These are phyloP conservation scores for Empidonax traillii DNA, from an alignment of 2,113 vertebrate species.

Conservation along the genomic window DNA sequence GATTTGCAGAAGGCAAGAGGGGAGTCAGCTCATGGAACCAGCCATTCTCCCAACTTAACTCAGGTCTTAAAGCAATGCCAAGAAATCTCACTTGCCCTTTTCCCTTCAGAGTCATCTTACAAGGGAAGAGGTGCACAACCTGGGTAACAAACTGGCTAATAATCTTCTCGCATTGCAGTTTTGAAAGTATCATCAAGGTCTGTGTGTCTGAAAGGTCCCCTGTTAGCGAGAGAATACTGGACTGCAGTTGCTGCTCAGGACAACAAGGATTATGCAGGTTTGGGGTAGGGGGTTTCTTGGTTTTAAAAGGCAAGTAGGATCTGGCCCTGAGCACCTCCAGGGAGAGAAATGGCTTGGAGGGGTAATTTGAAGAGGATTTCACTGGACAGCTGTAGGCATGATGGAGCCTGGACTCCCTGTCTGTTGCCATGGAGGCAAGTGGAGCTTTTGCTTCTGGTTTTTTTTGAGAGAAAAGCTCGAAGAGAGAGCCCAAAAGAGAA, in stretches of 20 bases:
- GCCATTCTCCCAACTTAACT: not conserved
- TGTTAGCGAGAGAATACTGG: fast-evolving
- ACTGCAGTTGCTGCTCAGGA: not conserved
- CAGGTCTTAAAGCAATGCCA: not conserved
- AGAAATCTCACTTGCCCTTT: not conserved
- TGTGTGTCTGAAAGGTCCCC: not conserved
- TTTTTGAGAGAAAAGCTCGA: not conserved
- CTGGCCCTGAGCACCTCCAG: not conserved
- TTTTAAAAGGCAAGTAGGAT: not conserved
- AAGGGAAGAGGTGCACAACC: not conserved
- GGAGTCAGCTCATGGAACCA: not conserved
- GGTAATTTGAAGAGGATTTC: not conserved
- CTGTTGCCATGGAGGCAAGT: not conserved
- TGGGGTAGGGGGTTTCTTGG: not conserved
- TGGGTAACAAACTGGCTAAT: not conserved
- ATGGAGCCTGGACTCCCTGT: not conserved
- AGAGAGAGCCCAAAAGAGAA: not conserved
- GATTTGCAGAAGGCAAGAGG: not conserved
- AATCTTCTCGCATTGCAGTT: not conserved
- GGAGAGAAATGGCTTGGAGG: not conserved
- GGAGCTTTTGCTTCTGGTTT: not conserved
- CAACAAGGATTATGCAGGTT: not conserved
- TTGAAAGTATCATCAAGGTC: not conserved
- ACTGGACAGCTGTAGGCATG: not conserved
- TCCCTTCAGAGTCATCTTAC: not conserved